phyloP scores from a whole-genome alignment of 2,113 vertebrate species.

The Phalacrocorax brasilianus region DNA sequence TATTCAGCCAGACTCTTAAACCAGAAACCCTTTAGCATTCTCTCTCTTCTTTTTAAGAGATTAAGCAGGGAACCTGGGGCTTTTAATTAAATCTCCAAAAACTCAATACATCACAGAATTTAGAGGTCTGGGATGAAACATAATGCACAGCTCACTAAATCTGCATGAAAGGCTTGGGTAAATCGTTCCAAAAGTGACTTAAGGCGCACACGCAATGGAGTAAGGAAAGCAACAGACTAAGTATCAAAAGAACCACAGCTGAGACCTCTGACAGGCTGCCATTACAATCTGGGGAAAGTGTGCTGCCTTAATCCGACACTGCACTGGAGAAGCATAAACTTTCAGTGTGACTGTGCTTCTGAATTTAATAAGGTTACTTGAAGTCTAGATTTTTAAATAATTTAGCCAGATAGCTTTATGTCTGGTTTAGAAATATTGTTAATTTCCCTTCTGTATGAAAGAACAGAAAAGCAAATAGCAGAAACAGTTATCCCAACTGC shows the following conservation, averaged over 20 bases:
- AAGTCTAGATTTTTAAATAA: background rate
- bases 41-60: background rate
- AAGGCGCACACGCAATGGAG: fast-evolving
- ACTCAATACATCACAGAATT: background rate
- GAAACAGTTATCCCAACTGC: background rate
- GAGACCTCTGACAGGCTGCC: background rate
- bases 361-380: background rate
- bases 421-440: background rate
- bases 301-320: background rate
- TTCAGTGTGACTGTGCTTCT: background rate
- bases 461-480: background rate
- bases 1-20: background rate
- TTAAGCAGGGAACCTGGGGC: background rate
- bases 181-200: background rate
- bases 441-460: background rate
- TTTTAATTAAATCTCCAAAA: background rate
- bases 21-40: background rate
- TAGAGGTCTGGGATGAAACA: background rate
- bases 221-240: background rate
- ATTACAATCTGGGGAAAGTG: background rate
- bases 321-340: background rate
- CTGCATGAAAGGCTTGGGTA: background rate
- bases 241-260: background rate
- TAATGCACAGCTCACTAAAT: background rate
- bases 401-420: background rate